Evolutionary conservation across 2,797 vertebrate species (phyloP), one percentile per base, ranked within the genome.

Genomic region (Arvicola amphibius): DNA sequence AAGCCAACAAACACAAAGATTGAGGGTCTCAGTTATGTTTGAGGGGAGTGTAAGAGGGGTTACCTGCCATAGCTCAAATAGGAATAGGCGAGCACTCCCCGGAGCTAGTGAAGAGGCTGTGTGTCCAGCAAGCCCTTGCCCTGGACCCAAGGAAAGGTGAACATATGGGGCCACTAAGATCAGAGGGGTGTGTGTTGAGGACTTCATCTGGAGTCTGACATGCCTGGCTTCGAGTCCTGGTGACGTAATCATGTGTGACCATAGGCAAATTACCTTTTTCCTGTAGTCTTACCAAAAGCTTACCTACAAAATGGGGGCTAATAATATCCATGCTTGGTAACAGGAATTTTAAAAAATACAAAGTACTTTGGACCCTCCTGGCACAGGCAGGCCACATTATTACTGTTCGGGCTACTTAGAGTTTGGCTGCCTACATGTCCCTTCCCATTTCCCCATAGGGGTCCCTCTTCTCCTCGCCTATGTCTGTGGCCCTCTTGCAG

Each of bases 301-400:
- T 76, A 61, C 76, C 71, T 94, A 59, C 94, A 90, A 94, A 92
- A 61, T 63, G 76, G 88, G 88, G 37, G 48, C 76, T 96, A 79
- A 88, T n/a, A 92, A 51, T 84, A 84, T 63, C 63, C 32, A 1
- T 53, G 67, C 46, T 23, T 73, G 25, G 16, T 65, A 25, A 25
- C 27, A 81, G 85, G 53, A 32, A 90, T 90, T 81, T 63, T 73
- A 34, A 87, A 46, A 29, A 56, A 53, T 65, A 27, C 76, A 53
- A n/a, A 94, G 56, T 27, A 19, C 25, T 77, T 88, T 53, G 65
- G 77, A 46, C 16, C 12, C 46, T 46, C 43, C 51, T 48, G 65
- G 78, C 37, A n/a, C 37, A 46, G 46, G 59, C 19, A 1, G 34
- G 16, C 34, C 23, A 3, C 14, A 21, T 59, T 87, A n/a, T 34